These are phyloP conservation scores for Phoenicopterus ruber DNA, from an alignment of 2,113 vertebrate species.

Conservation along the genomic window DNA sequence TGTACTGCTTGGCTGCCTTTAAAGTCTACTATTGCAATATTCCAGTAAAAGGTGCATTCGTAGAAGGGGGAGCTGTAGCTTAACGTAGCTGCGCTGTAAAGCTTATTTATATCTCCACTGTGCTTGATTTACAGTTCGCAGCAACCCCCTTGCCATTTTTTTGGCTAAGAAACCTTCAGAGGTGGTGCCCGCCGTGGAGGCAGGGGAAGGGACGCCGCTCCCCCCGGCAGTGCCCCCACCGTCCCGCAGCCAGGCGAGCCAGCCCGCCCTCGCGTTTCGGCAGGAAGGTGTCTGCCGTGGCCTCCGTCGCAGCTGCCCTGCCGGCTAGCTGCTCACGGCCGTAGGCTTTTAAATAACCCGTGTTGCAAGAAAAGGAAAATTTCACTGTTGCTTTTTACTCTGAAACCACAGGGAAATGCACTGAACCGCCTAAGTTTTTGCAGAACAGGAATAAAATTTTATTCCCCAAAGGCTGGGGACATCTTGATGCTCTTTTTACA, in stretches of 20 bases:
- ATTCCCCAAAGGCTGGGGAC: neutral
- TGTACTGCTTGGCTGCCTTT: neutral
- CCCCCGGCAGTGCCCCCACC: accelerated
- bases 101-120: neutral
- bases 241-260: neutral
- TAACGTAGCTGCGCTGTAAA: neutral
- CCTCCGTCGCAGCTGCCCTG: no score
- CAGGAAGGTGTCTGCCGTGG: no score
- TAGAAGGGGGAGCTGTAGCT: neutral
- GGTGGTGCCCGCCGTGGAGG: neutral
- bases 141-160: neutral
- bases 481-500: neutral
- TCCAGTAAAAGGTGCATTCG: neutral
- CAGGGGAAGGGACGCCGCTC: neutral
- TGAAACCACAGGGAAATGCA: neutral
- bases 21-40: neutral
- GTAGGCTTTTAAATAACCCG: neutral
- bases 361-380: neutral
- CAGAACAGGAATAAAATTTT: neutral
- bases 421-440: neutral
- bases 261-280: no score
- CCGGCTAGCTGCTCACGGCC: no score
- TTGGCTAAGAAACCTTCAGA: neutral
- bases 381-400: neutral
- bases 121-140: neutral